phyloP scores from a whole-genome alignment of 2,888 invertebrate genomes.

The Diaperis boleti region DNA sequence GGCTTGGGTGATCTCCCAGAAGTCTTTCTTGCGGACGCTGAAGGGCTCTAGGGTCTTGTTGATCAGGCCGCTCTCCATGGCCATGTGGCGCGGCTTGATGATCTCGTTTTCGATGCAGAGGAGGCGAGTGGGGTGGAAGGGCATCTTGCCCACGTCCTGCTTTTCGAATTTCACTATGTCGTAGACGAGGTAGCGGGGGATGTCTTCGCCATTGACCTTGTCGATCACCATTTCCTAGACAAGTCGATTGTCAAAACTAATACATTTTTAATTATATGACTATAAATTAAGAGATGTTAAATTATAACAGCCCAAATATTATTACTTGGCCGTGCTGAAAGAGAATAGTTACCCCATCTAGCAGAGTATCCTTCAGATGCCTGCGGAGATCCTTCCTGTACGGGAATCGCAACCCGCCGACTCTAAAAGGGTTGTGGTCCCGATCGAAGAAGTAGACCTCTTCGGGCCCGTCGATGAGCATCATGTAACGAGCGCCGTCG shows the following conservation, averaged over 20 bases:
- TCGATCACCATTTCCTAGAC: constrained; percentile 99
- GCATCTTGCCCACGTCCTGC: constrained; percentile 79
- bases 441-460: constrained; percentile 95
- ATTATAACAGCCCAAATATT: too few relatives aligned
- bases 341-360: constrained; percentile 85
- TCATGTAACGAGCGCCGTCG: constrained; percentile 97
- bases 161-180: constrained; percentile 91
- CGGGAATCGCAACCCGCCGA: constrained; percentile 84
- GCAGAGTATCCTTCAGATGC: constrained; percentile 83
- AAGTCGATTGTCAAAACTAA: too few relatives aligned
- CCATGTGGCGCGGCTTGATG: constrained; percentile 77
- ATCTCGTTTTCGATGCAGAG: constrained; percentile 82
- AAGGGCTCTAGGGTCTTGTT: constrained; percentile 87
- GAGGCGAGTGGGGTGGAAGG: constrained; percentile 83
- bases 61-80: constrained; percentile 82
- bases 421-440: constrained; percentile 92
- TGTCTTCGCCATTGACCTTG: constrained; percentile 78
- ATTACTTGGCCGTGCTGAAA: too few relatives aligned
- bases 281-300: too few relatives aligned
- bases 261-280: not conserved
- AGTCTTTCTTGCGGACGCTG: constrained; percentile 89
- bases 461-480: constrained; percentile 89
- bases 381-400: constrained; percentile 77
- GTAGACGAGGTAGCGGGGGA: constrained; percentile 93
- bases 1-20: constrained; percentile 86